Evolutionary conservation across 1,140 invertebrate species (phyloP).

Genomic region (Berghia stephanieae): DNA sequence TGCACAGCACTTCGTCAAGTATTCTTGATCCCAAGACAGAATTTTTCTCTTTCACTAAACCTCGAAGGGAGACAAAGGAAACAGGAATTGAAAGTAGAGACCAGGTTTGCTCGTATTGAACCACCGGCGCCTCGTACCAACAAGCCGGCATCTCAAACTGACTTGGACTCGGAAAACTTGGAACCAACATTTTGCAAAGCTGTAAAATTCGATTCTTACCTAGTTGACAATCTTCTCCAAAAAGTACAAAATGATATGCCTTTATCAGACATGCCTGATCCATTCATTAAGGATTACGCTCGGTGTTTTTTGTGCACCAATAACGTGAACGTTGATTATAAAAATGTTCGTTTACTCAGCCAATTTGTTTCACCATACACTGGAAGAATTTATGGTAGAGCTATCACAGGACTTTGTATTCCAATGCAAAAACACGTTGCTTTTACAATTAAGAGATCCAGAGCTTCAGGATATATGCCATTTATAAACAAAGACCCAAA

Average conservation of each 20-base stretch:
- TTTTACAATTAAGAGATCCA: conserved; percentile 48
- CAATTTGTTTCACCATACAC: conserved; percentile 96
- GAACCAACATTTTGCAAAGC: too few relatives aligned
- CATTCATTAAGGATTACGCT: conserved; percentile 78
- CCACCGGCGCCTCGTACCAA: too few relatives aligned
- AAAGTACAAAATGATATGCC: conserved; percentile 34
- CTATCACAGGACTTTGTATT: conserved; percentile 79
- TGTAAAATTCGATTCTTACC: conserved; percentile 31
- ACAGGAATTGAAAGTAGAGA: too few relatives aligned
- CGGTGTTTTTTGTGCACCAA: conserved; percentile 89
- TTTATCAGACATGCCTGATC: conserved; percentile 70
- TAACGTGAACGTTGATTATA: conserved; percentile 86
- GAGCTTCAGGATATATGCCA: conserved; percentile 49
- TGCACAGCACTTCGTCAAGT: too few relatives aligned
- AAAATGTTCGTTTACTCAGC: conserved; percentile 86
- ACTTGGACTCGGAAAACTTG: too few relatives aligned
- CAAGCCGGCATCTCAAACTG: too few relatives aligned
- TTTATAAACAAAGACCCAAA: conserved; percentile 38
- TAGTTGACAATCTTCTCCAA: conserved; percentile 26
- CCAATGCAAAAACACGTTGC: conserved; percentile 52
- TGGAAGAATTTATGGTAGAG: conserved; percentile 86
- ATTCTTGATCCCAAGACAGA: too few relatives aligned
- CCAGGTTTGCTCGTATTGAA: too few relatives aligned
- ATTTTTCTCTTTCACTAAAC: too few relatives aligned
- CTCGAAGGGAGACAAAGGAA: too few relatives aligned